A percentile compares a stretch with the other conserved stretches of the same genome.
These are phyloP conservation scores for Apis mellifera DNA, from an alignment of 1,140 invertebrate genomes.

Conservation along the genomic window DNA sequence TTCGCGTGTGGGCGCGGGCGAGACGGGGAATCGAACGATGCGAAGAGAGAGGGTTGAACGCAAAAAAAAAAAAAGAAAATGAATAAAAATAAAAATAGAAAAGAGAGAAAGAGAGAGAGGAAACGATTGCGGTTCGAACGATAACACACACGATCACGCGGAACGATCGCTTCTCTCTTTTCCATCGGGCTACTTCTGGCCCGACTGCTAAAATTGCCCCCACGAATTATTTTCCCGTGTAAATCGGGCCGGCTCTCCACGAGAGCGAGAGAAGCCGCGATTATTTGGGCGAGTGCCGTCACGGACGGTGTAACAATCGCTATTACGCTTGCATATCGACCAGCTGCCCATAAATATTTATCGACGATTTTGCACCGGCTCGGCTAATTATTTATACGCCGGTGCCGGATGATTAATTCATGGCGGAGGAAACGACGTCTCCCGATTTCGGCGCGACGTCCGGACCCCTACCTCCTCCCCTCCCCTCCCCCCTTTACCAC, in stretches of 20 bases:
- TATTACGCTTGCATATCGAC: conserved; percentile 64
- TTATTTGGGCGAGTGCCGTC: conserved; percentile 59
- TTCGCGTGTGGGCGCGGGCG: neutral
- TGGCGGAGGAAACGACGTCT: conserved; percentile 18
- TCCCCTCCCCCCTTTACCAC: neutral
- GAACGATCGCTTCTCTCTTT: conserved; percentile 38
- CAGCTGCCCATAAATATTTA: conserved; percentile 70
- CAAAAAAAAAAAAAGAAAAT: neutral
- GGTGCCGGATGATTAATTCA: conserved; percentile 57
- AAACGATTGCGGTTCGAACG: conserved; percentile 37
- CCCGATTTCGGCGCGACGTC: conserved; percentile 10
- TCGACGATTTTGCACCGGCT: conserved; percentile 57
- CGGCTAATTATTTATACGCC: conserved; percentile 62
- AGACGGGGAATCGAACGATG: neutral
- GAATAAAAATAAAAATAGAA: neutral
- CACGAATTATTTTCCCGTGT: conserved; percentile 64
- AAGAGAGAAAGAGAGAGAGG: neutral
- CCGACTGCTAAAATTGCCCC: conserved; percentile 36
- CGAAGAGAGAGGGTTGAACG: neutral
- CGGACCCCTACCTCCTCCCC: neutral
- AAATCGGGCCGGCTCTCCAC: conserved; percentile 40
- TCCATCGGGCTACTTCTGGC: conserved; percentile 8
- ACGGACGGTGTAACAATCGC: conserved; percentile 56
- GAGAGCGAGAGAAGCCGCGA: conserved; percentile 35
- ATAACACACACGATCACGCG: conserved; percentile 47